A percentile compares a stretch with the other conserved stretches of the same genome.
phyloP scores from a whole-genome alignment of 1,140 invertebrate species.

The Drosophila pachea region DNA sequence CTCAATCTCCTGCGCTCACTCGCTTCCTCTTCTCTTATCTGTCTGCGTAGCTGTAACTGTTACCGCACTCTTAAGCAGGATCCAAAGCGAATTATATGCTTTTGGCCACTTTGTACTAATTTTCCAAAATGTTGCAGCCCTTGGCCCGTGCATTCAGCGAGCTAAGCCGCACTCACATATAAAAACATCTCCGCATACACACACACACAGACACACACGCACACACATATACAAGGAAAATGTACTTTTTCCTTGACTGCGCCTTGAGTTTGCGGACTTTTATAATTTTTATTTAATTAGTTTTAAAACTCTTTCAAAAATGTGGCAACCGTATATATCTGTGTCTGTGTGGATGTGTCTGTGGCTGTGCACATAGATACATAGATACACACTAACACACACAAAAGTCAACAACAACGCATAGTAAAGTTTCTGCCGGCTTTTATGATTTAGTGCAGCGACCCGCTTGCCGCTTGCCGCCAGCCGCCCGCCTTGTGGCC shows the following conservation, averaged over 20 bases:
- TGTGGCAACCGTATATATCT: too few species aligned
- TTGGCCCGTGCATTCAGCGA: constrained; percentile 57
- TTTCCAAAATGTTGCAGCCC: constrained; percentile 63
- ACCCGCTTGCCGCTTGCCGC: constrained; percentile 19
- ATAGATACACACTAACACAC: constrained; percentile 15
- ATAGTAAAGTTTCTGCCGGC: constrained; percentile 67
- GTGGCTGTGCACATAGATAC: constrained; percentile 13
- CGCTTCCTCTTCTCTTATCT: background rate
- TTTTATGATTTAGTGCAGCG: constrained; percentile 66
- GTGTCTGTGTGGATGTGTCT: too few species aligned
- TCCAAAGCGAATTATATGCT: constrained; percentile 51
- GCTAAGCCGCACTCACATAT: constrained; percentile 39
- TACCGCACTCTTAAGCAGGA: constrained; percentile 32
- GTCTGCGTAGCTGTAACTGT: constrained; percentile 35
- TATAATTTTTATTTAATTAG: constrained; percentile 78
- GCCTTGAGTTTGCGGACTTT: constrained; percentile 72
- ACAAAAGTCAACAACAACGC: constrained; percentile 40
- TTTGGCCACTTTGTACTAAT: constrained; percentile 67
- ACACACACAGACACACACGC: constrained; percentile 8
- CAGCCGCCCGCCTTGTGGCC: constrained; percentile 8
- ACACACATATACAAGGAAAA: constrained; percentile 29
- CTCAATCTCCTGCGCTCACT: background rate
- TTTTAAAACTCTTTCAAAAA: constrained; percentile 73
- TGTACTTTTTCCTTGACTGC: constrained; percentile 55
- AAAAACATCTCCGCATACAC: constrained; percentile 12